Evolutionary conservation across 2,888 invertebrate genomes (phyloP).

Genomic region (Sussaba pulchella): DNA sequence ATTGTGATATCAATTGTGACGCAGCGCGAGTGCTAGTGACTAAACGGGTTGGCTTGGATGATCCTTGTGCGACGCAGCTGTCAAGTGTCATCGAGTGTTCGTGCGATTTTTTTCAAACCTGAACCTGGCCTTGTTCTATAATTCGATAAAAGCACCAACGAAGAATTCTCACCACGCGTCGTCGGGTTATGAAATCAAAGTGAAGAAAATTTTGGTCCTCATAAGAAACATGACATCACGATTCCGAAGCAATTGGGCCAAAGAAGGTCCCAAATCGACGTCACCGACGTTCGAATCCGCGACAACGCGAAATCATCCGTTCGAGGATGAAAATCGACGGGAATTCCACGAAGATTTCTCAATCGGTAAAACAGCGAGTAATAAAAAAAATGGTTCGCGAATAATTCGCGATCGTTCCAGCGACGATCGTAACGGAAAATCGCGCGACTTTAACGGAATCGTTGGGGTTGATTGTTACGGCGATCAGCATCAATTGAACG

Average conservation of each 20-base stretch:
- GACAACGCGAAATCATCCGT: constrained; percentile 20
- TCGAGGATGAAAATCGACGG: constrained; percentile 29
- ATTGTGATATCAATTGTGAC: background rate
- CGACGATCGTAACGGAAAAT: constrained; percentile 63
- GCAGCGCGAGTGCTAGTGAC: background rate
- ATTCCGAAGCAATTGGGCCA: constrained; percentile 74
- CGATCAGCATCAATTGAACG: constrained; percentile 51
- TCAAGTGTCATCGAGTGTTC: background rate
- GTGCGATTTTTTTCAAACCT: too few relatives aligned
- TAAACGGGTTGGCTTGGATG: background rate
- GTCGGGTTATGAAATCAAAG: constrained; percentile 15
- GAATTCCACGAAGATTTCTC: constrained; percentile 28
- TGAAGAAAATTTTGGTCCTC: background rate
- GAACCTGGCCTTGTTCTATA: too few relatives aligned
- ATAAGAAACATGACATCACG: constrained; percentile 78
- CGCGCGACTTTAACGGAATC: constrained; percentile 27
- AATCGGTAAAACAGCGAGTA: background rate
- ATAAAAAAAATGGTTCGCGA: constrained; percentile 25
- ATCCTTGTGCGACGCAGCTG: background rate
- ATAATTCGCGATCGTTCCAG: constrained; percentile 32
- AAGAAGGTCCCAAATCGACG: constrained; percentile 71
- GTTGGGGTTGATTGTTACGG: constrained; percentile 45
- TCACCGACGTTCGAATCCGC: constrained; percentile 58
- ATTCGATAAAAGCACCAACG: too few relatives aligned
- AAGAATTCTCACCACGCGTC: too few relatives aligned